A percentile compares a stretch with the other conserved stretches of the same genome.
Conservation (phyloP, 2,888 invertebrate species). For the Lasioglossum oenotherae region DNA sequence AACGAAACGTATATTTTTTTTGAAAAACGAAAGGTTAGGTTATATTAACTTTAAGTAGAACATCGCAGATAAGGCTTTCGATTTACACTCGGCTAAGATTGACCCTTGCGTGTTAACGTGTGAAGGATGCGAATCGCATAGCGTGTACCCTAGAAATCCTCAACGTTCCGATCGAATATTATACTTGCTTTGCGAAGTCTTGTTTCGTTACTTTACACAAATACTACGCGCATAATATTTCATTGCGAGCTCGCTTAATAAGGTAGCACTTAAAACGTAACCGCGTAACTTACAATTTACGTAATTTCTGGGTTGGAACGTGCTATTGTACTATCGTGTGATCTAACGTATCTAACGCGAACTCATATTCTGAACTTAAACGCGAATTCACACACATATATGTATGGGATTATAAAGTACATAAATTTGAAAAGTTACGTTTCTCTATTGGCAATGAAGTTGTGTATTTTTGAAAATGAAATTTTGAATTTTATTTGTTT, state of each 20-base stretch:
- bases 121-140: background rate
- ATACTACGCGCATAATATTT: background rate
- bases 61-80: background rate
- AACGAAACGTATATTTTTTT: background rate
- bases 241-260: background rate
- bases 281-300: constrained; percentile 36
- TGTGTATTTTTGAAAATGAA: background rate
- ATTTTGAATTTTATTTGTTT: background rate
- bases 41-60: background rate
- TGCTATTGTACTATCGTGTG: constrained; percentile 10
- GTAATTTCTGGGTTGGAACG: constrained; percentile 37
- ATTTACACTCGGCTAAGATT: background rate
- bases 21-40: background rate
- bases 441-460: background rate
- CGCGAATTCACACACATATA: background rate
- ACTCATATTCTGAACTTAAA: background rate
- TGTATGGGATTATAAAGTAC: background rate
- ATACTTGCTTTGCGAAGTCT: background rate
- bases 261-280: constrained; percentile 12
- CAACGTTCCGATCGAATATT: background rate
- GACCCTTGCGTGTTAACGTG: background rate
- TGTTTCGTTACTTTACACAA: background rate
- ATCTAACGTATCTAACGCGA: constrained; percentile 20
- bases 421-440: background rate
- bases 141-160: background rate